Percentiles rank a stretch among this genome's conserved stretches.
phyloP scores from a whole-genome alignment of 2,797 vertebrate genomes.

The Setipinna tenuifilis region DNA sequence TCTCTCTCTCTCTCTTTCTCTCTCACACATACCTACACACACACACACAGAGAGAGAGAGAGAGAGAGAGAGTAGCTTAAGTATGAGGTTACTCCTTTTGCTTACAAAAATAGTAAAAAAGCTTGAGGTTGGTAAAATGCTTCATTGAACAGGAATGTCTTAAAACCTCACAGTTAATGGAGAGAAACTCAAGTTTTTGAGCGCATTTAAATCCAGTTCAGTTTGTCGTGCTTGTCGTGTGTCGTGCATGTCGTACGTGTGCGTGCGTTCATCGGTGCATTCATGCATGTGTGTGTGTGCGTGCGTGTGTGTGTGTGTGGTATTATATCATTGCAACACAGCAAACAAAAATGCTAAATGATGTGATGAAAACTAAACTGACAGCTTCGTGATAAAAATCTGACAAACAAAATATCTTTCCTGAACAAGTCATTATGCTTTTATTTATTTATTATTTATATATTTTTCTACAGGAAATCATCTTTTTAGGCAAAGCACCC shows the following conservation, averaged over 20 bases:
- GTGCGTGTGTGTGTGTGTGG: conserved; percentile 26
- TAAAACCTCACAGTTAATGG: conserved; percentile 54
- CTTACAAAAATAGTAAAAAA: conserved; percentile 67
- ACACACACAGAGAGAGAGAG: conserved; percentile 58
- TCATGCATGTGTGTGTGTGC: conserved; percentile 28
- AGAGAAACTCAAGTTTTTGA: conserved; percentile 55
- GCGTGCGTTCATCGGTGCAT: too few relatives aligned
- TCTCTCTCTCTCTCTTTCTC: too few relatives aligned
- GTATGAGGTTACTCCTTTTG: conserved; percentile 63
- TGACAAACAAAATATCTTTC: not conserved
- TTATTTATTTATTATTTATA: too few relatives aligned
- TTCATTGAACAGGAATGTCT: conserved; percentile 58
- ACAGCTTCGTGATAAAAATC: conserved; percentile 1
- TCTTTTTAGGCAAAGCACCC: not conserved
- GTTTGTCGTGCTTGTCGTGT: not conserved
- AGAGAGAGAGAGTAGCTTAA: conserved; percentile 59
- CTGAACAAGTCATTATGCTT: not conserved
- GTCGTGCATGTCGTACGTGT: not conserved
- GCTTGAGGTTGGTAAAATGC: conserved; percentile 52
- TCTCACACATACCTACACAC: not conserved
- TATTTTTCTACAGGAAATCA: not conserved
- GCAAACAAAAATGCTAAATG: not conserved
- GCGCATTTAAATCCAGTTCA: not conserved
- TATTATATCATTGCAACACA: not conserved
- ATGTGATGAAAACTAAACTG: not conserved